These are phyloP conservation scores for Bombus vancouverensis DNA, from an alignment of 1,140 invertebrate species.

Conservation along the genomic window DNA sequence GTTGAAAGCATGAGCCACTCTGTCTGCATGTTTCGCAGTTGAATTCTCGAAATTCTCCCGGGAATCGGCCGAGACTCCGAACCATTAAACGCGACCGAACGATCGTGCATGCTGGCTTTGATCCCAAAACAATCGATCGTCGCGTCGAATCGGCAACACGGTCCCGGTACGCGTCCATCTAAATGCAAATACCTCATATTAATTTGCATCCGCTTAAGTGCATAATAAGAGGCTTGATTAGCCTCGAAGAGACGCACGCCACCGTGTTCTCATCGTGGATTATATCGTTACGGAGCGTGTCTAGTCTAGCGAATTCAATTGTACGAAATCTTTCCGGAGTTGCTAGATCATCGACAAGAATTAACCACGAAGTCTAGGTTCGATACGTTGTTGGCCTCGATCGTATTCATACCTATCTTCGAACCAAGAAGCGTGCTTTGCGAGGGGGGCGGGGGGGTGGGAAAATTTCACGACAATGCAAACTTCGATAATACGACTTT, in stretches of 20 bases:
- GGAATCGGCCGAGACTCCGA: neutral
- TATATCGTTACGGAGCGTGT: neutral
- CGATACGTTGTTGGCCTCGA: no score
- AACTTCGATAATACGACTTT: no score
- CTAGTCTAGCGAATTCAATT: neutral
- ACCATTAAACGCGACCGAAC: neutral
- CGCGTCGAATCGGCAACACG: neutral
- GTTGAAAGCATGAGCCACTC: constrained; percentile 10
- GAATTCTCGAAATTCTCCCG: neutral
- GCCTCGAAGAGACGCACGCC: neutral
- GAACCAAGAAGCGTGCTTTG: no score
- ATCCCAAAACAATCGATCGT: constrained; percentile 16
- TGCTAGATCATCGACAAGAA: neutral
- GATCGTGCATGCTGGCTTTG: neutral
- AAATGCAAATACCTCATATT: constrained; percentile 37
- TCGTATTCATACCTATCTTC: no score
- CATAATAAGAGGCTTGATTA: constrained; percentile 29
- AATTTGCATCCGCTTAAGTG: constrained; percentile 12
- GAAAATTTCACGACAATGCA: no score
- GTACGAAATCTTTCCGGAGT: neutral
- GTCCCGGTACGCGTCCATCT: neutral
- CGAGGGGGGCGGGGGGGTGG: no score
- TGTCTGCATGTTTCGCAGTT: neutral
- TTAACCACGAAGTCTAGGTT: neutral
- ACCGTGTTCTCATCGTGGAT: neutral